Percentiles rank a stretch among this genome's conserved stretches.
phyloP scores from a whole-genome alignment of 2,113 vertebrate genomes.

The Solea senegalensis region DNA sequence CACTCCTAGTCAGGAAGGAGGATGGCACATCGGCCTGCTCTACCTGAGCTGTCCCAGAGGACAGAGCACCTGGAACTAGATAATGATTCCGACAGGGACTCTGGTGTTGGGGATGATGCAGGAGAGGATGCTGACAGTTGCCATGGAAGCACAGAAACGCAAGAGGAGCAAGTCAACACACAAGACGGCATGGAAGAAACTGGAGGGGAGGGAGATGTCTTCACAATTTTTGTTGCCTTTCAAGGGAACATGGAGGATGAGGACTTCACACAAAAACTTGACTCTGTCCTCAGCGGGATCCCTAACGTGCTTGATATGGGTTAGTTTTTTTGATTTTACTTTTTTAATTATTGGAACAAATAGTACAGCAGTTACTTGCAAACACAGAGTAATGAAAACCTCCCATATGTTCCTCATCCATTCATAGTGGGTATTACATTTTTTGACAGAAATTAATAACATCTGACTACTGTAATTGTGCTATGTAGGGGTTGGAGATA shows the following conservation, averaged over 20 bases:
- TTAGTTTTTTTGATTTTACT: conserved; percentile 67
- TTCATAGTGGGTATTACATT: too few relatives aligned
- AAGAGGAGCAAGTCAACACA: conserved; percentile 32
- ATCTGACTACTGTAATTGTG: too few relatives aligned
- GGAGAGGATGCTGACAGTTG: conserved; percentile 78
- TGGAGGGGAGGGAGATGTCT: conserved; percentile 66
- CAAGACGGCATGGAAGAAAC: conserved; percentile 35
- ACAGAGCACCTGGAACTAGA: conserved; percentile 79
- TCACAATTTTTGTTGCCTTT: conserved; percentile 93
- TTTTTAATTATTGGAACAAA: neutral
- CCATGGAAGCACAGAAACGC: conserved; percentile 56
- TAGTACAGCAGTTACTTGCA: neutral
- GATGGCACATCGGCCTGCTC: conserved; percentile 71
- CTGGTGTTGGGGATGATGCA: conserved; percentile 86
- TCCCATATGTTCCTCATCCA: too few relatives aligned
- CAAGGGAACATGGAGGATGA: conserved; percentile 92
- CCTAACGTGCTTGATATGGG: conserved; percentile 90
- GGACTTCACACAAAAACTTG: conserved; percentile 91
- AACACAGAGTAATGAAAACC: neutral
- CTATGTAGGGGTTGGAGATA: too few relatives aligned
- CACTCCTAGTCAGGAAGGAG: conserved; percentile 72
- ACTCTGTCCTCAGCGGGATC: conserved; percentile 87
- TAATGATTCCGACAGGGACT: conserved; percentile 87
- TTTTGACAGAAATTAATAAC: too few relatives aligned
- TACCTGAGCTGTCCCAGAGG: conserved; percentile 75